These are phyloP conservation scores for Lepus timidus DNA, from an alignment of 2,113 vertebrate genomes.

Conservation along the genomic window DNA sequence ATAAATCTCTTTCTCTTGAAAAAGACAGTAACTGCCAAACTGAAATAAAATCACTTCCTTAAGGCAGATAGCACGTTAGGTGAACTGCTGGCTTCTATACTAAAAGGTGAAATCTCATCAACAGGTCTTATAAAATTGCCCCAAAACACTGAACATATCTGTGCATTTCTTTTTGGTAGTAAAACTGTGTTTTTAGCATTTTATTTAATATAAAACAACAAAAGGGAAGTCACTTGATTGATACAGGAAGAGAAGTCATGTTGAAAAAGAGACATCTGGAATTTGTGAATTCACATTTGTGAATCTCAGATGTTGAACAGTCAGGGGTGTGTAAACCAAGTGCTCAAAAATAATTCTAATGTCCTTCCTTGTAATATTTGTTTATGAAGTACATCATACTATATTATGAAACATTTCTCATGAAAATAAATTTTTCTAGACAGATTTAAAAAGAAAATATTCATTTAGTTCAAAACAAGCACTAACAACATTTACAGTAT, in stretches of 20 bases:
- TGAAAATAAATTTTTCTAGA: conserved; percentile 44
- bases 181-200: conserved; percentile 46
- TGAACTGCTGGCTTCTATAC: not conserved
- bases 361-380: not conserved
- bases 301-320: conserved; percentile 36
- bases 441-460: conserved; percentile 60
- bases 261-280: conserved; percentile 68
- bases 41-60: conserved; percentile 59
- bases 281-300: not conserved
- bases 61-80: not conserved
- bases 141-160: not conserved
- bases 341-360: not conserved
- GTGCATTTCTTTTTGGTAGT: conserved; percentile 3
- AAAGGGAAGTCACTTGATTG: conserved; percentile 69
- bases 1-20: conserved; percentile 55
- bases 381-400: conserved; percentile 20
- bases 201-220: conserved; percentile 47
- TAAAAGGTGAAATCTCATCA: conserved; percentile 53
- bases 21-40: not conserved
- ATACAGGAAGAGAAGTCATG: not conserved
- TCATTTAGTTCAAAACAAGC: conserved; percentile 41
- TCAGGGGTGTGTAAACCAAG: not conserved
- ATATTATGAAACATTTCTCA: conserved; percentile 34
- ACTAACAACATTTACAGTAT: not conserved
- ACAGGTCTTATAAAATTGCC: conserved; percentile 38